Conservation (phyloP, 2,888 invertebrate genomes). For the Parthenolecanium corni region DNA sequence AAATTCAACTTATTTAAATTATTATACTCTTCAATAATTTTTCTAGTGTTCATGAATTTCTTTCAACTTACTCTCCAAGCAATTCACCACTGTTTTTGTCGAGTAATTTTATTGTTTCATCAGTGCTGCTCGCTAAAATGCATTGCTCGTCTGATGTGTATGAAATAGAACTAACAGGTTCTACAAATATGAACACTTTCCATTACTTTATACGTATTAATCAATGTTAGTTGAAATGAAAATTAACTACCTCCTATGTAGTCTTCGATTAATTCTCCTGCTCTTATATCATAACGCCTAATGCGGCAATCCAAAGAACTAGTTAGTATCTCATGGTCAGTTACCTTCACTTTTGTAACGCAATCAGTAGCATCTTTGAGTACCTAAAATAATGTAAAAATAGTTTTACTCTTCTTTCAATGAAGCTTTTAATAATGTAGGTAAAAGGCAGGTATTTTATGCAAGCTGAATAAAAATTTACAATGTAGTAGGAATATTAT, state of each 20-base stretch:
- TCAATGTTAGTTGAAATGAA: background rate
- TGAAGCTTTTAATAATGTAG: background rate
- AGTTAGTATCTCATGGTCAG: conserved; percentile 79
- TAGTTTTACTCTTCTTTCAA: background rate
- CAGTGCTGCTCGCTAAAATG: conserved; percentile 69
- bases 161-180: conserved; percentile 66
- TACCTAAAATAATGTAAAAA: conserved; percentile 40
- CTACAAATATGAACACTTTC: conserved; percentile 38
- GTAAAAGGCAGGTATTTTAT: background rate
- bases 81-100: conserved; percentile 77
- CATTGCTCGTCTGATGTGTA: conserved; percentile 91
- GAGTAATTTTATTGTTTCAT: conserved; percentile 68
- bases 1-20: conserved; percentile 1
- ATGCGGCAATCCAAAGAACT: conserved; percentile 81
- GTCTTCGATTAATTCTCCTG: conserved; percentile 70
- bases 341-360: conserved; percentile 63
- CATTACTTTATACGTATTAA: background rate
- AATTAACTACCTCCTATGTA: conserved; percentile 57
- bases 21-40: conserved; percentile 1
- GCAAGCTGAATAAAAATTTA: background rate
- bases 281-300: conserved; percentile 80
- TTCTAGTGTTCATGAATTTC: no score
- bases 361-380: conserved; percentile 91
- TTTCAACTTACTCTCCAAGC: conserved; percentile 48
- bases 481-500: background rate